Evolutionary conservation across 1,140 invertebrate genomes (phyloP).

Genomic region (Rhopalosiphum padi): DNA sequence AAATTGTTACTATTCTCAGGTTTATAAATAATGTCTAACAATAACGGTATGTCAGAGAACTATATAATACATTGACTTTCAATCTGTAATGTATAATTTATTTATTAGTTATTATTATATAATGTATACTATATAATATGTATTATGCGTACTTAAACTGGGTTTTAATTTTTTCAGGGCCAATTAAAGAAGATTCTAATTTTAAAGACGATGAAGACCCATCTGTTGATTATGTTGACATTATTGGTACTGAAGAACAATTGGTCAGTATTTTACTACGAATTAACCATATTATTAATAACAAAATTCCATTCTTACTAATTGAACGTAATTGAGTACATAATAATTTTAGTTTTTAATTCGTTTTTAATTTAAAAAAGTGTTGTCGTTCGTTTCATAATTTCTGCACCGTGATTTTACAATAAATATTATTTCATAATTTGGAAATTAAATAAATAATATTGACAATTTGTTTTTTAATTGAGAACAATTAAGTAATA

Average conservation of each 20-base stretch:
- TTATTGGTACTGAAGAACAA: slow-evolving; percentile 52
- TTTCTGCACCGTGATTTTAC: neutral
- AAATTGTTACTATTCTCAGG: neutral
- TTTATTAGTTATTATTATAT: neutral
- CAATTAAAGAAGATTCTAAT: slow-evolving; percentile 55
- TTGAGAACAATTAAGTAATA: no score
- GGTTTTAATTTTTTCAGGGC: slow-evolving; percentile 44
- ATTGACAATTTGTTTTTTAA: no score
- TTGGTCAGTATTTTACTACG: slow-evolving; percentile 35
- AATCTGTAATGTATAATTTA: neutral
- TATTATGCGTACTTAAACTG: neutral
- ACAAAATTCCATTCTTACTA: neutral
- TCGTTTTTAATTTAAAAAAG: neutral
- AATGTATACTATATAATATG: neutral
- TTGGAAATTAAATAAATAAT: neutral
- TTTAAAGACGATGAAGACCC: slow-evolving; percentile 30
- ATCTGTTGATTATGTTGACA: slow-evolving; percentile 47
- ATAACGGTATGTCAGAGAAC: slow-evolving; percentile 1
- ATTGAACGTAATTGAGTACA: neutral
- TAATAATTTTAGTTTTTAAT: neutral
- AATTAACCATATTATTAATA: slow-evolving; percentile 17
- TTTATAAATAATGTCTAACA: neutral
- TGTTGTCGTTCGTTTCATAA: neutral
- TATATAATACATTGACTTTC: neutral
- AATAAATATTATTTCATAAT: neutral